These are phyloP conservation scores for Portunus trituberculatus DNA, from an alignment of 1,140 invertebrate genomes.

Conservation along the genomic window DNA sequence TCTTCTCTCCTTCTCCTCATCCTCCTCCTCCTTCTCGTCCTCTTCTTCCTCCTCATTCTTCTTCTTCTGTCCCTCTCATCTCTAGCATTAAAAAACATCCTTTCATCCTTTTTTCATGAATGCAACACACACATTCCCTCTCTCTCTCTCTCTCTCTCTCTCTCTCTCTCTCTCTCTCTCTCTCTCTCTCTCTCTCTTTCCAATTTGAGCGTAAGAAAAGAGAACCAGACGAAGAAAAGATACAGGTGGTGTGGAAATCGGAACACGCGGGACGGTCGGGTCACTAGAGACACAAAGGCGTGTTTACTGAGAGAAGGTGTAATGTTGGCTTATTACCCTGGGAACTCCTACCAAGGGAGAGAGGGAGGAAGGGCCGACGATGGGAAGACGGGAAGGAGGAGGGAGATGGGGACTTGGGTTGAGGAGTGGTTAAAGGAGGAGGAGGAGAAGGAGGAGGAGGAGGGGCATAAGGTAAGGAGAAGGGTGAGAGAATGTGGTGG, in stretches of 20 bases:
- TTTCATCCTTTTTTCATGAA: neutral
- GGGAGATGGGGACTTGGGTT: neutral
- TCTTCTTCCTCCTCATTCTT: neutral
- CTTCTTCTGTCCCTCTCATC: too few species aligned
- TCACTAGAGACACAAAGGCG: neutral
- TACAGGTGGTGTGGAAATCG: neutral
- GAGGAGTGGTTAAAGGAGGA: neutral
- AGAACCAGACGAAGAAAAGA: neutral
- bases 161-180: neutral
- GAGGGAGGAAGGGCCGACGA: neutral
- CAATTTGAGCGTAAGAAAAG: too few species aligned
- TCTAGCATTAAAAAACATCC: too few species aligned
- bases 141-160: neutral
- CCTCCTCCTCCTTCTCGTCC: neutral
- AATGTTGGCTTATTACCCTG: slow-evolving; percentile 71
- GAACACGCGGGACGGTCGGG: neutral
- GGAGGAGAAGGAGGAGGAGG: neutral
- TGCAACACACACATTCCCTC: neutral
- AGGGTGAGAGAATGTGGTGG: neutral
- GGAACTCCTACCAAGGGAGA: neutral
- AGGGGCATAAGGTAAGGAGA: neutral
- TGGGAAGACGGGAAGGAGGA: neutral
- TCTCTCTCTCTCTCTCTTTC: too few species aligned
- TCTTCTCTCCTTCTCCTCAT: neutral
- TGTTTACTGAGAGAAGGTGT: slow-evolving; percentile 52